Conservation (phyloP, 2,888 invertebrate species). For the Tuberolachnus salignus region DNA sequence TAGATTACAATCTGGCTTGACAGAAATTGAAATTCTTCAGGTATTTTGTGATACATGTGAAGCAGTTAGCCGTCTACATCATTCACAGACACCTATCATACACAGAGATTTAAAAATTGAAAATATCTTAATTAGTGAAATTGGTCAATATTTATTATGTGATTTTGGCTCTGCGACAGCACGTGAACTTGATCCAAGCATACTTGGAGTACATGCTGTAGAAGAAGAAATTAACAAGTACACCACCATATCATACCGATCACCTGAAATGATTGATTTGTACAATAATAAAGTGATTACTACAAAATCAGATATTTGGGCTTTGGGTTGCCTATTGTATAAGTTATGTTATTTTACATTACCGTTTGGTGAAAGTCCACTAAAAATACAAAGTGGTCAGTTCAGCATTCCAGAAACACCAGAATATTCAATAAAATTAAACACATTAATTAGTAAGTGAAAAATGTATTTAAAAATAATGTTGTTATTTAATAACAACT, state of each 20-base stretch:
- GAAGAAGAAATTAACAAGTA: conserved; percentile 87
- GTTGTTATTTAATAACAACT: too few relatives aligned
- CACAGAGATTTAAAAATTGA: conserved; percentile 93
- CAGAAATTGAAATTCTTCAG: conserved; percentile 76
- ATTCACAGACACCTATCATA: conserved; percentile 90
- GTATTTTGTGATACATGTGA: conserved; percentile 93
- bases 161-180: conserved; percentile 95
- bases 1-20: conserved; percentile 74
- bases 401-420: conserved; percentile 84
- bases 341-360: conserved; percentile 87
- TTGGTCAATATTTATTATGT: conserved; percentile 83
- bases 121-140: conserved; percentile 82
- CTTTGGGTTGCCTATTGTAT: conserved; percentile 85
- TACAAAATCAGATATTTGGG: conserved; percentile 90
- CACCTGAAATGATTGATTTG: conserved; percentile 93
- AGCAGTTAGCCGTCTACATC: conserved; percentile 87
- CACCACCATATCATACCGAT: conserved; percentile 86
- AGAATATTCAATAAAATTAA: conserved; percentile 73
- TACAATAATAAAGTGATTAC: conserved; percentile 82
- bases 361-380: conserved; percentile 90
- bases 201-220: conserved; percentile 73
- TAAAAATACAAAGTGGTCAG: conserved; percentile 88
- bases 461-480: conserved; percentile 34
- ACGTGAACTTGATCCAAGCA: conserved; percentile 72
- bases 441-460: conserved; percentile 74